Base-by-base conservation (phyloP, 2,113 vertebrate genomes). In the Nanorana parkeri region DNA sequence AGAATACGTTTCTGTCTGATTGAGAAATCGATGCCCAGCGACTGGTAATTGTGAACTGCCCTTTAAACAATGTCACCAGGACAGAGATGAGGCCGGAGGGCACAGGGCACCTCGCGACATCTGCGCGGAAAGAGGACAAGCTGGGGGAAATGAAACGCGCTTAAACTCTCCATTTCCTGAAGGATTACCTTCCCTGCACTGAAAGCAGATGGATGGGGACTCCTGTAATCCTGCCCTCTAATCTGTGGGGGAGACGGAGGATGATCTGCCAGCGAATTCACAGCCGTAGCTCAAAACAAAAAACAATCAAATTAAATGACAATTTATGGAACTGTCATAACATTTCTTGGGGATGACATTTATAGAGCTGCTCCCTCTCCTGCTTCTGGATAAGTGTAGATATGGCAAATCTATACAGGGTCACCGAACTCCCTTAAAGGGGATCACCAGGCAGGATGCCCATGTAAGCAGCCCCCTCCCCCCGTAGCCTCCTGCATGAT, bases 101-200 rank as follows among this genome's bases (percentile, higher is more conserved):
- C n/a, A 11, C n/a, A 17, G 68, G 21, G 68, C 32, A 41, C 24
- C 23, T 20, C 58, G 28, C 75, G 36, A 66, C 60, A 78, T 64
- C 75, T 65, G 75, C 17, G 19, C 47, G n/a, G 36, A 13, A 17
- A 21, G 5, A 19, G 5, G 15, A 24, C 1, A 7, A n/a, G n/a
- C n/a, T n/a, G n/a, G 8, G 8, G 15, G 24, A 65, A 47, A 41
- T 68, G 32, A 68, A 68, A 68, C 28, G 21, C 19, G 4, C 67
- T 10, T 41, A 41, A 41, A 41, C 41, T 47, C 41, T 47, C 41
- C 10, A 47, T 47, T 47, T 47, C 41, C 41, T 47, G 41, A 15
- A 47, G 41, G 17, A 41, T 77, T 66, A 78, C 75, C 60, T 66
- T 77, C 36, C 19, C 23, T 54, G 61, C 61, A 78, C 61, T 36